These are phyloP conservation scores for Spermophilus dauricus DNA, from an alignment of 2,113 vertebrate species.

Conservation along the genomic window DNA sequence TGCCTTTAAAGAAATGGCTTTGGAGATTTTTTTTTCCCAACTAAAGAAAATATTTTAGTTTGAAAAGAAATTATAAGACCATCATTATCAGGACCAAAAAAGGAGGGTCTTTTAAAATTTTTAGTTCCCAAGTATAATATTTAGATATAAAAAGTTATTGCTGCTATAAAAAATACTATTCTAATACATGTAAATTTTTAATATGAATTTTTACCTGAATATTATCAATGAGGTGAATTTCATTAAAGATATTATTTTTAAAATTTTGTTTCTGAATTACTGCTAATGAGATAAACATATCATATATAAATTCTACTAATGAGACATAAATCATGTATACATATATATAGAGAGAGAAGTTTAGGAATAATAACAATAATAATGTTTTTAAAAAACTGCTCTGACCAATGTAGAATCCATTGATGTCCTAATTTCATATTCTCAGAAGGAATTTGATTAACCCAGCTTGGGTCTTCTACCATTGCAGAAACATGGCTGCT, in stretches of 20 bases:
- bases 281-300: not conserved
- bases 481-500: constrained; percentile 16
- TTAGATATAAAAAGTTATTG: not conserved
- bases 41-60: constrained; percentile 42
- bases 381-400: not conserved
- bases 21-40: constrained; percentile 50
- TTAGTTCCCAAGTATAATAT: not conserved
- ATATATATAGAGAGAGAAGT: not conserved
- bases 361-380: not conserved
- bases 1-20: constrained; percentile 34
- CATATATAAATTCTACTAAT: too few relatives aligned
- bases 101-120: not conserved
- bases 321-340: not conserved
- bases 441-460: constrained; percentile 50
- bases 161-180: constrained; percentile 6
- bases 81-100: not conserved
- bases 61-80: constrained; percentile 57
- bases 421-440: constrained; percentile 31
- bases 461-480: not conserved
- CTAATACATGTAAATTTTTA: not conserved
- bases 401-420: not conserved
- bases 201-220: not conserved
- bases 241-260: constrained; percentile 16
- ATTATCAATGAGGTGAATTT: not conserved
- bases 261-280: not conserved